phyloP scores from a whole-genome alignment of 1,140 invertebrate genomes.

The Drosophila repleta region DNA sequence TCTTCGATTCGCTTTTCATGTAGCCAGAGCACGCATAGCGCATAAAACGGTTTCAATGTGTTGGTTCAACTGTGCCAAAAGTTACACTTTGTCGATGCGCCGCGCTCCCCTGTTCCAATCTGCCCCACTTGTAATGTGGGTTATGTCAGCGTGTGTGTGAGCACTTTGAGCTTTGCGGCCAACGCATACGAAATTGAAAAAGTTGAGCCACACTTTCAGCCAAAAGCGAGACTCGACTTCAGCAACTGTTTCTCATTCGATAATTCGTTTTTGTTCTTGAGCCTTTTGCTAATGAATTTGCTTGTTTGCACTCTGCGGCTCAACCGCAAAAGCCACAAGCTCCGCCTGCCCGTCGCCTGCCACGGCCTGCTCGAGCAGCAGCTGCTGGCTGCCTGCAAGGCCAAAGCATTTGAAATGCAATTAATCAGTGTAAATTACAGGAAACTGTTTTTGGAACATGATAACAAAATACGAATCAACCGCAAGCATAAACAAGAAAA shows the following conservation, averaged over 20 bases:
- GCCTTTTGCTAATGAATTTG: slow-evolving; percentile 65
- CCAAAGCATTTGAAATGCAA: slow-evolving; percentile 73
- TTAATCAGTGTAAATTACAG: slow-evolving; percentile 69
- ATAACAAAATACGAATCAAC: slow-evolving; percentile 48
- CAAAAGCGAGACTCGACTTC: slow-evolving; percentile 15
- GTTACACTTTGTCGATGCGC: slow-evolving; percentile 33
- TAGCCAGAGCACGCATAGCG: slow-evolving; percentile 72
- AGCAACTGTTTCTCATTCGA: slow-evolving; percentile 20
- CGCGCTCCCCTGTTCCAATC: slow-evolving; percentile 1
- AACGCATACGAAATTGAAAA: slow-evolving; percentile 71
- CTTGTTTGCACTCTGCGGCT: slow-evolving; percentile 60
- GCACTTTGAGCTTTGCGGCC: slow-evolving; percentile 28
- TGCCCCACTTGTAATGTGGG: slow-evolving; percentile 39
- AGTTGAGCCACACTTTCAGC: slow-evolving; percentile 64
- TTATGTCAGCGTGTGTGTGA: slow-evolving; percentile 27
- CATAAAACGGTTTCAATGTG: slow-evolving; percentile 72
- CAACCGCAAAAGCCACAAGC: slow-evolving; percentile 30
- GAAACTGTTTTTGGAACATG: slow-evolving; percentile 44
- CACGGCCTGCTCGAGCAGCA: neutral
- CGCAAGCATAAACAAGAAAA: slow-evolving; percentile 37
- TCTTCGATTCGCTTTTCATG: slow-evolving; percentile 77
- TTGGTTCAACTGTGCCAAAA: slow-evolving; percentile 41
- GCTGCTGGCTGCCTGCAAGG: slow-evolving; percentile 33
- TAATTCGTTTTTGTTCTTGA: slow-evolving; percentile 50
- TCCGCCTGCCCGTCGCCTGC: neutral